These are phyloP conservation scores for Enteromius afrohamiltoni DNA, from an alignment of 2,797 vertebrate species.

Conservation along the genomic window DNA sequence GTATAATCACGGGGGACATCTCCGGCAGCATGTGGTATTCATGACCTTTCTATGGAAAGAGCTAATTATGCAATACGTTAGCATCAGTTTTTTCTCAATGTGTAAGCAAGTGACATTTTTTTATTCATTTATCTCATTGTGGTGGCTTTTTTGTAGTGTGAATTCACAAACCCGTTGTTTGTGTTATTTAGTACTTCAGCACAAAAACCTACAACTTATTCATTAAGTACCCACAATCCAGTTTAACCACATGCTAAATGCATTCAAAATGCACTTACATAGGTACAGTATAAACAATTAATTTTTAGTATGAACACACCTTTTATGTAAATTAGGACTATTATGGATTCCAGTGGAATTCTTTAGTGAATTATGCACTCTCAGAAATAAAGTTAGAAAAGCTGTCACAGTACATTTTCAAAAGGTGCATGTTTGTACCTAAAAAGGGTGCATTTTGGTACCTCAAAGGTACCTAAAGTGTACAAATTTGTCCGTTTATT, in stretches of 20 bases:
- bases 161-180: not conserved
- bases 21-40: not conserved
- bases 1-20: not conserved
- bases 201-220: not conserved
- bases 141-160: not conserved
- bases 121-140: not conserved
- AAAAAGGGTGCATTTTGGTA: too few relatives aligned
- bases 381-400: too few relatives aligned
- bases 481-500: too few relatives aligned
- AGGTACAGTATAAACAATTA: not conserved
- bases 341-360: not conserved
- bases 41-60: not conserved
- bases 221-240: not conserved
- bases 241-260: not conserved
- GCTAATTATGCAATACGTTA: not conserved
- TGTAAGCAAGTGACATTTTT: not conserved
- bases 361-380: not conserved
- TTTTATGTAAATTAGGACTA: not conserved
- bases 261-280: not conserved
- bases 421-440: too few relatives aligned
- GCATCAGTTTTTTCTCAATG: not conserved
- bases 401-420: too few relatives aligned
- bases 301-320: not conserved
- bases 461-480: too few relatives aligned
- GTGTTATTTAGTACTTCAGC: not conserved